Percentiles rank a stretch among this genome's conserved stretches.
phyloP scores from a whole-genome alignment of 1,140 invertebrate species.

The Drosophila albomicans region DNA sequence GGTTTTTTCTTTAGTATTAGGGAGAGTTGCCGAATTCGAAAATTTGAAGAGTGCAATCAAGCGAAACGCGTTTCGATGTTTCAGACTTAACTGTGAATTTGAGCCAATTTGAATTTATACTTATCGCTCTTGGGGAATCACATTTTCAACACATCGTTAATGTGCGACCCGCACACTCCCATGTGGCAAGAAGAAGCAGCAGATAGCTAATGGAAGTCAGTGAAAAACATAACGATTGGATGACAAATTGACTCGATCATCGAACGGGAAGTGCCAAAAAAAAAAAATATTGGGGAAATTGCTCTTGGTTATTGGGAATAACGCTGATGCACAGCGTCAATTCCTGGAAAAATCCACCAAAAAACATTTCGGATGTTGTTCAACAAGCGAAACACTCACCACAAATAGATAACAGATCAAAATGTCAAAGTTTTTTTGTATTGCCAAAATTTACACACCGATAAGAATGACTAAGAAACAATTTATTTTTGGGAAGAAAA shows the following conservation, averaged over 20 bases:
- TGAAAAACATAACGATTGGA: conserved; percentile 19
- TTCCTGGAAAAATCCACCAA: conserved; percentile 23
- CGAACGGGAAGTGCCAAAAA: neutral
- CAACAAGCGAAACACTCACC: neutral
- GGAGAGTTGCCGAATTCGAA: neutral
- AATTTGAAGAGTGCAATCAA: conserved; percentile 15
- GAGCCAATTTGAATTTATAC: conserved; percentile 52
- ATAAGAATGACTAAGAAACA: conserved; percentile 26
- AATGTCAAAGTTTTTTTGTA: conserved; percentile 13
- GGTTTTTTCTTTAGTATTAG: neutral
- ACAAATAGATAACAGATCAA: conserved; percentile 36
- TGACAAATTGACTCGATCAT: conserved; percentile 19
- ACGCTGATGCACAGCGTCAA: conserved; percentile 3
- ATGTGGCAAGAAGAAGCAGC: neutral
- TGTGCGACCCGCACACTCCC: conserved; percentile 4
- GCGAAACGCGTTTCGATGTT: conserved; percentile 45
- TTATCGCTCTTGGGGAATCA: conserved; percentile 41
- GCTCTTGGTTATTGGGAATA: conserved; percentile 3
- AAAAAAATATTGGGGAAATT: neutral
- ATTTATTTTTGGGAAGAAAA: neutral
- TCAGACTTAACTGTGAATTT: conserved; percentile 60
- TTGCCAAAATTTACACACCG: conserved; percentile 1
- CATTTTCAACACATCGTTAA: conserved; percentile 74
- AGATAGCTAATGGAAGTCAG: conserved; percentile 15
- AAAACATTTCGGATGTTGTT: conserved; percentile 22